Percentiles rank a stretch among this genome's conserved stretches.
These are phyloP conservation scores for Mus caroli DNA, from an alignment of 2,797 vertebrate genomes.

Conservation along the genomic window DNA sequence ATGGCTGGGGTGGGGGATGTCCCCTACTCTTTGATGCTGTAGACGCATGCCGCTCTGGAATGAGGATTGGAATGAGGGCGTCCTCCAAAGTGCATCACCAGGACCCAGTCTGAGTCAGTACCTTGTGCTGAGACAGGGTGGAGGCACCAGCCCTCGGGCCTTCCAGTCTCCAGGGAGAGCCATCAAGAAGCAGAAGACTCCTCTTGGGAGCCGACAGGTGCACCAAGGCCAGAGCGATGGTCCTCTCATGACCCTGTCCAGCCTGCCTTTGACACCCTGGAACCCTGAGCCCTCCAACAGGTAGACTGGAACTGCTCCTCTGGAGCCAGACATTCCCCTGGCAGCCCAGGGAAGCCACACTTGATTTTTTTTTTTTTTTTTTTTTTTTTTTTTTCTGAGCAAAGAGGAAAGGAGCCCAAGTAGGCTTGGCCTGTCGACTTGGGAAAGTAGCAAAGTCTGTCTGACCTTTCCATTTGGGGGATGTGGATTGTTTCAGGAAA, in stretches of 20 bases:
- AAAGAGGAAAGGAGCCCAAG: not conserved
- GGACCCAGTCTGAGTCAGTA: conserved; percentile 79
- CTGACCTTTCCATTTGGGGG: not conserved
- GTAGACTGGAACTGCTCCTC: conserved; percentile 56
- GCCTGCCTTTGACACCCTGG: conserved; percentile 1
- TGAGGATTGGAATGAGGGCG: conserved; percentile 77
- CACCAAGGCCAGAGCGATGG: conserved; percentile 10
- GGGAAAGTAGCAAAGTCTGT: not conserved
- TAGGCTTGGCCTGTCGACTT: not conserved
- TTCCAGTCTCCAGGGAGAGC: conserved; percentile 70
- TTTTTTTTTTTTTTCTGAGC: not conserved
- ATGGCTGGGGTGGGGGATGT: not conserved
- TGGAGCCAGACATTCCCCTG: not conserved
- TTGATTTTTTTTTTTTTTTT: not conserved
- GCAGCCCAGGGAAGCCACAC: not conserved
- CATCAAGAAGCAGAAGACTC: conserved; percentile 56
- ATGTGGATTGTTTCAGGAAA: conserved; percentile 10
- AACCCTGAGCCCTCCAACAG: conserved; percentile 61
- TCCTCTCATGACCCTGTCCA: conserved; percentile 61
- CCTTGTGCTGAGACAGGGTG: conserved; percentile 73
- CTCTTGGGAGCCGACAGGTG: conserved; percentile 48
- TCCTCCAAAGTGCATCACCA: conserved; percentile 71
- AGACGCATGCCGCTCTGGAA: conserved; percentile 52
- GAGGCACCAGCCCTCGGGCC: conserved; percentile 66
- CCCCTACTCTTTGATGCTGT: conserved; percentile 42